A percentile compares a stretch with the other conserved stretches of the same genome.
Conservation (phyloP, 2,888 invertebrate species). For the Proisotoma minuta region DNA sequence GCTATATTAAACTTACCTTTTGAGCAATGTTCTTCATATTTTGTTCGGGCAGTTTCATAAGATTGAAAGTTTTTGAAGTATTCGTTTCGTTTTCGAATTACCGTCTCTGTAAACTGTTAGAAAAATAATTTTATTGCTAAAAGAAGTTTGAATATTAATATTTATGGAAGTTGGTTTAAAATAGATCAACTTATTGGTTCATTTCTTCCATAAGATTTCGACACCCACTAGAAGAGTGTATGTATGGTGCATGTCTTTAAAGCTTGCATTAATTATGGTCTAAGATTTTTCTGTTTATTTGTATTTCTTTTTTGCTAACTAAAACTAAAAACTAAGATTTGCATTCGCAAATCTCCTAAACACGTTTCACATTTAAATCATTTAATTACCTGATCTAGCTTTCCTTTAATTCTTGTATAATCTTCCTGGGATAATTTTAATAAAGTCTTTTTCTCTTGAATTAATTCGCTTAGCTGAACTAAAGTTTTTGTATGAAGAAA, state of each 20-base stretch:
- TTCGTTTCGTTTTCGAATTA: conserved; percentile 78
- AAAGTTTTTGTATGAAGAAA: conserved; percentile 74
- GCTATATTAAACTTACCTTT: conserved; percentile 75
- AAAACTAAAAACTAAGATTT: neutral
- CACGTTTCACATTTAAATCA: neutral
- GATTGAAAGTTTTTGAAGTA: conserved; percentile 87
- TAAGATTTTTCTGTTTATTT: no score
- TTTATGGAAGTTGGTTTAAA: no score
- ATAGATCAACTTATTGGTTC: no score
- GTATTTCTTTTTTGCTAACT: no score
- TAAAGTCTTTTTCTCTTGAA: conserved; percentile 80
- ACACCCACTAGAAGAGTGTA: no score
- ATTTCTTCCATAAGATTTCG: no score
- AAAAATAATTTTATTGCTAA: conserved; percentile 11
- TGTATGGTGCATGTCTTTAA: no score
- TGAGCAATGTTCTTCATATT: conserved; percentile 88
- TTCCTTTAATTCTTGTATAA: conserved; percentile 64
- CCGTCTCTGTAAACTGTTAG: conserved; percentile 77
- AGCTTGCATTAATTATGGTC: no score
- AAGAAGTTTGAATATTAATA: no score
- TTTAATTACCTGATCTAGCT: conserved; percentile 38
- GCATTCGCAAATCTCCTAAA: neutral
- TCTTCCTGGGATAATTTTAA: conserved; percentile 86
- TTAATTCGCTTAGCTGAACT: conserved; percentile 73
- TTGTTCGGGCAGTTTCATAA: conserved; percentile 79